Evolutionary conservation across 2,888 invertebrate species (phyloP).

Genomic region (Halocaridina rubra): DNA sequence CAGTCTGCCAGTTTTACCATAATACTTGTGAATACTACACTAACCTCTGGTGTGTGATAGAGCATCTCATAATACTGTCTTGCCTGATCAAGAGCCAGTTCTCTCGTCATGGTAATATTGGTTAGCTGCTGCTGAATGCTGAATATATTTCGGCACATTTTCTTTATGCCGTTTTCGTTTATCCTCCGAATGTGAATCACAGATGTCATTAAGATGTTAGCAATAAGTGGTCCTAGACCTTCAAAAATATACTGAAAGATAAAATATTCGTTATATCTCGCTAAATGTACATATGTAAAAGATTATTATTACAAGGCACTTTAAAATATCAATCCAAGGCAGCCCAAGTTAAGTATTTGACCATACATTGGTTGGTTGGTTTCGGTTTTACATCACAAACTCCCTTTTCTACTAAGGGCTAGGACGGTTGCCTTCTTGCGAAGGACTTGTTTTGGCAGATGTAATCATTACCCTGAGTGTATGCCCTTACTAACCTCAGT

Average conservation of each 20-base stretch:
- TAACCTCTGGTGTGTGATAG: slow-evolving; percentile 83
- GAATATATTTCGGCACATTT: slow-evolving; percentile 87
- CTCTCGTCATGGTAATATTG: slow-evolving; percentile 83
- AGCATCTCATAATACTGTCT: slow-evolving; percentile 89
- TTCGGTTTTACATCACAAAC: no score
- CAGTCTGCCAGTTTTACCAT: background rate
- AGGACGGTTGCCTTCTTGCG: no score
- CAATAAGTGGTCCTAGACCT: slow-evolving; percentile 82
- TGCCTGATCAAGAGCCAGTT: slow-evolving; percentile 88
- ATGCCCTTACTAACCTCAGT: no score
- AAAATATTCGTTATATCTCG: no score
- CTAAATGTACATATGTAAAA: no score
- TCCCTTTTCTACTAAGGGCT: no score
- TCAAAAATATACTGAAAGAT: slow-evolving; percentile 84
- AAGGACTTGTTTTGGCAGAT: no score
- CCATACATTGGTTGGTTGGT: no score
- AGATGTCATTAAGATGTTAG: slow-evolving; percentile 83
- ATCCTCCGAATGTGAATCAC: slow-evolving; percentile 83
- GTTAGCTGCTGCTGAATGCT: slow-evolving; percentile 87
- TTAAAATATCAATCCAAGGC: no score
- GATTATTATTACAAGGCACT: no score
- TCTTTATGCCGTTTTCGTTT: slow-evolving; percentile 84
- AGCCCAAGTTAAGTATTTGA: no score
- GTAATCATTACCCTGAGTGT: no score
- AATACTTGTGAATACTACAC: slow-evolving; percentile 64